Conservation (phyloP, 92 coral and sea anemone species). For the Actinostola sp. region DNA sequence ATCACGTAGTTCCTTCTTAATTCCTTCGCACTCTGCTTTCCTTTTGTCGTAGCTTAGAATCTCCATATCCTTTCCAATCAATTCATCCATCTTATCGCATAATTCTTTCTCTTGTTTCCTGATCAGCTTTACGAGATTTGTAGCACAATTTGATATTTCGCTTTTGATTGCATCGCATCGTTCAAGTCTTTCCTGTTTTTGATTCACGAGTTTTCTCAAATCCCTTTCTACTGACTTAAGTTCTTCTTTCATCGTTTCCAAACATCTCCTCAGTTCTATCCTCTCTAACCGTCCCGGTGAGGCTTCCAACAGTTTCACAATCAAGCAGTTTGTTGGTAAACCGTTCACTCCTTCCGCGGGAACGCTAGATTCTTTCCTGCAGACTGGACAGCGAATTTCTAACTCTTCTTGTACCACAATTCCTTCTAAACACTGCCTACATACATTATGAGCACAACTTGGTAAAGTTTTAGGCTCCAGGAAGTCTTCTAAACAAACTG, state of each 20-base stretch:
- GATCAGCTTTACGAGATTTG: slow-evolving; percentile 50
- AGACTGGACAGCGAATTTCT: slow-evolving; percentile 49
- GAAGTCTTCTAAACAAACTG: slow-evolving; percentile 53
- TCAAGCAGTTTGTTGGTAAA: slow-evolving; percentile 45
- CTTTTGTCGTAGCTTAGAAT: slow-evolving; percentile 35
- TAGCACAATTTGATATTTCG: slow-evolving; percentile 52
- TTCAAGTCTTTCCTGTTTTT: slow-evolving; percentile 45
- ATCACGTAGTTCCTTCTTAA: slow-evolving; percentile 36
- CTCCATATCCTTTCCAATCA: slow-evolving; percentile 48
- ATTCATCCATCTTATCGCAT: slow-evolving; percentile 44
- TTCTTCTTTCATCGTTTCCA: slow-evolving; percentile 39
- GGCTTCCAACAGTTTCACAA: slow-evolving; percentile 47
- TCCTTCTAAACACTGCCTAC: slow-evolving; percentile 44
- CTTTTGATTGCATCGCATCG: slow-evolving; percentile 35
- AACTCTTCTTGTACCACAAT: slow-evolving; percentile 13
- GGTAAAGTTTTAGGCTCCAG: slow-evolving; percentile 50
- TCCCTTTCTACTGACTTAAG: slow-evolving; percentile 45
- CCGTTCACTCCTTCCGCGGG: slow-evolving; percentile 44
- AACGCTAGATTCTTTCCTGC: slow-evolving; percentile 32
- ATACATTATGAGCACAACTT: slow-evolving; percentile 60
- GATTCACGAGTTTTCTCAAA: slow-evolving; percentile 42
- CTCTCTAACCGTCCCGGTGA: slow-evolving; percentile 51
- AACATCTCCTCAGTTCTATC: slow-evolving; percentile 35
- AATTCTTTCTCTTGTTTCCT: slow-evolving; percentile 59
- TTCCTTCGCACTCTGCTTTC: slow-evolving; percentile 39